Evolutionary conservation across 1,140 invertebrate genomes (phyloP), one percentile per base, ranked within the genome.

Genomic region (Caerostris darwini): DNA sequence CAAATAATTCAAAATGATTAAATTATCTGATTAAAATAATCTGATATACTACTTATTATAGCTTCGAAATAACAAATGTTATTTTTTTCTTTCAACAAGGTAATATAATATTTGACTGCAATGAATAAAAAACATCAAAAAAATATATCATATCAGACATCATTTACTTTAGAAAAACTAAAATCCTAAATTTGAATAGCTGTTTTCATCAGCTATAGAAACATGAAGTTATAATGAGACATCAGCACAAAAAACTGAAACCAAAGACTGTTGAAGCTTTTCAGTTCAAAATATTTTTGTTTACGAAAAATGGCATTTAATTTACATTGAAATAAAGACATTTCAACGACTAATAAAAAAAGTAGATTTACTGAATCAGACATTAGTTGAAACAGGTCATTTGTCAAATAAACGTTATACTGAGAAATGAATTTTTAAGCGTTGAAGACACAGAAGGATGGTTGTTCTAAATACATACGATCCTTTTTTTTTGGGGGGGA

Each of bases 301-400:
- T n/a, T 12, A 12, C 17, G n/a, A 90, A 71, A 82, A 91, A 59
- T 19, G 2, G n/a, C 7, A 56, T 91, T 82, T 59, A 81, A 59
- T 81, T 7, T 91, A 17, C 5, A 5, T 12, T 5, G 53, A 64
- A 67, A 85, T 56, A 58, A 59, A 85, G 10, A 61, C 58, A 54
- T 56, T 57, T 71, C 56, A 85, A 58, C n/a, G 85, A 53, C 50
- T n/a, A 7, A 82, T 53, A 91, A 81, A 91, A 91, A 64, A 5
- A n/a, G 59, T 14, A n/a, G 34, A 12, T 12, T 64, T 19, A 7
- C 17, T 8, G 19, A 81, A 91, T 77, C 50, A 17, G 57, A 59
- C 53, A 64, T 86, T 94, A 89, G 87, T 94, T 89, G 92, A 94
- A 89, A 94, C 19, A 67, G 56, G 61, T 94, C 92, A 94, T 94